Evolutionary conservation across 2,888 invertebrate genomes (phyloP).

Genomic region (Ichneumon xanthorius): DNA sequence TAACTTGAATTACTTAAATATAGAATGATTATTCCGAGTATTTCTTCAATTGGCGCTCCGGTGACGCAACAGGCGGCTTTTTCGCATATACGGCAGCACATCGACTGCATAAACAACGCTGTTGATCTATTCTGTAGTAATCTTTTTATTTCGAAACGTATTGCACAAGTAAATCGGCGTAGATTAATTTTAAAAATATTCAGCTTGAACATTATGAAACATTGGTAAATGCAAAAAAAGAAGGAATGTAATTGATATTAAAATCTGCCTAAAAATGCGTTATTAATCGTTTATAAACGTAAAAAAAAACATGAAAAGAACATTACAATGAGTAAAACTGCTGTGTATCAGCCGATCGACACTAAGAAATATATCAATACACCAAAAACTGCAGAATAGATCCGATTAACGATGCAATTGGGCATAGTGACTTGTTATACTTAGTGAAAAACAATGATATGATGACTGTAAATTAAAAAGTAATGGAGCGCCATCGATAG

Average conservation of each 20-base stretch:
- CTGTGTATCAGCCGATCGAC: neutral
- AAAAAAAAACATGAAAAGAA: neutral
- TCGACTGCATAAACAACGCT: too few species aligned
- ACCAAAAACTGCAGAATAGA: neutral
- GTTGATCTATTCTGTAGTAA: too few species aligned
- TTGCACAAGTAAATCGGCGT: too few species aligned
- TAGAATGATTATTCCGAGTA: constrained; percentile 62
- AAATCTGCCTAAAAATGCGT: too few species aligned
- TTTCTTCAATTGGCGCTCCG: constrained; percentile 80
- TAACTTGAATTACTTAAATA: too few species aligned
- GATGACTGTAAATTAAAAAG: neutral
- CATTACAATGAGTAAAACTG: neutral
- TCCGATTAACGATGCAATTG: neutral
- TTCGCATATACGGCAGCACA: constrained; percentile 73
- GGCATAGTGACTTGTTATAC: neutral
- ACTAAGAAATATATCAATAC: neutral
- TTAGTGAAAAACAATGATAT: neutral
- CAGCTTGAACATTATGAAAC: neutral
- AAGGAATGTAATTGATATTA: too few species aligned
- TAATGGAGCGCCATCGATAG: neutral
- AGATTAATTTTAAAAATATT: neutral
- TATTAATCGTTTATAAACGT: too few species aligned
- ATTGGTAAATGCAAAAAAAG: neutral
- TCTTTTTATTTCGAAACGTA: too few species aligned
- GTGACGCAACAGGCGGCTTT: constrained; percentile 80